Evolutionary conservation across 1,140 invertebrate genomes (phyloP).

Genomic region (Magallana ariakensis): DNA sequence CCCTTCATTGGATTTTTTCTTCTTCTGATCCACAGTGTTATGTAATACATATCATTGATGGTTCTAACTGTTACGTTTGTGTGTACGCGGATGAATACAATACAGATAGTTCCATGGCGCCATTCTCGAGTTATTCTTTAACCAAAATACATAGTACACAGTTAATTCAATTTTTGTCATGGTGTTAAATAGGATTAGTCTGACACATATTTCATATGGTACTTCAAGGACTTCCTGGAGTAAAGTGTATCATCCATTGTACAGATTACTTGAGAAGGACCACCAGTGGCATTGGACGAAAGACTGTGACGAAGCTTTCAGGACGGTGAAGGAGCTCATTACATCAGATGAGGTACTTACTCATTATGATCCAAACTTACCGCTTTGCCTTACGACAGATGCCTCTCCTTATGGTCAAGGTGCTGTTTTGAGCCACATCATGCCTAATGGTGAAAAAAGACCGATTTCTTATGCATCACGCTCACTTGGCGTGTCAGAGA

Average conservation of each 20-base stretch:
- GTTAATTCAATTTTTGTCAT: no score
- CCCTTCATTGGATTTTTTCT: no score
- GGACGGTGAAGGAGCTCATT: constrained; percentile 59
- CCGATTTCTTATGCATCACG: constrained; percentile 66
- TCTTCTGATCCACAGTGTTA: no score
- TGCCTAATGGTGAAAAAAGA: constrained; percentile 73
- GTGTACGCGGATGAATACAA: no score
- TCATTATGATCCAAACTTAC: constrained; percentile 76
- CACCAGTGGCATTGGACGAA: constrained; percentile 46
- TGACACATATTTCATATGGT: constrained; percentile 41
- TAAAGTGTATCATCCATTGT: constrained; percentile 47
- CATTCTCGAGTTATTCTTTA: no score
- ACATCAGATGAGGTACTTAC: constrained; percentile 66
- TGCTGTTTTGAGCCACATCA: constrained; percentile 79
- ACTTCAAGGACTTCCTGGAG: constrained; percentile 64
- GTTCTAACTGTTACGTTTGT: no score
- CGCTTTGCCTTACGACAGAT: constrained; percentile 79
- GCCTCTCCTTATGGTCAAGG: constrained; percentile 80
- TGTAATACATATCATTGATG: no score
- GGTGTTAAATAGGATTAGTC: no score
- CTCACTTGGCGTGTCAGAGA: no score
- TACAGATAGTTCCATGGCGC: no score
- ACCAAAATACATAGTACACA: no score
- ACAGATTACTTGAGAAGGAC: constrained; percentile 53
- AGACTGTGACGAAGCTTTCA: constrained; percentile 40